phyloP scores from a whole-genome alignment of 2,888 invertebrate species.

The Tupiocoris notatus region DNA sequence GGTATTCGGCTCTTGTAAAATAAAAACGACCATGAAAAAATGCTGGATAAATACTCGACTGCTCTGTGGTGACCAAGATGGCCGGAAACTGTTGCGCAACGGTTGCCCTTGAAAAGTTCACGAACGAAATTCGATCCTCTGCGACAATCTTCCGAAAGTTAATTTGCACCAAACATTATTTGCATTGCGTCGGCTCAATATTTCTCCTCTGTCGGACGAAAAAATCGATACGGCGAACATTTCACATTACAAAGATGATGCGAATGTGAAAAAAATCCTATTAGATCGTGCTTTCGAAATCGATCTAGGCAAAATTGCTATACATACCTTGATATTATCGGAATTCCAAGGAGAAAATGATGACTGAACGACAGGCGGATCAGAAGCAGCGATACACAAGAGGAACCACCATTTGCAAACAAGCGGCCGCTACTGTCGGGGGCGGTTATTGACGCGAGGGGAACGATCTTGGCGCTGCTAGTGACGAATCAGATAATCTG shows the following conservation, averaged over 20 bases:
- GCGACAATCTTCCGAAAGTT: neutral
- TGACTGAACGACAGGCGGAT: neutral
- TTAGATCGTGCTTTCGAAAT: too few species aligned
- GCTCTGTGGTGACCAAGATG: neutral
- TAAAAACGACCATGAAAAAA: neutral
- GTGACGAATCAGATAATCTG: constrained; percentile 5
- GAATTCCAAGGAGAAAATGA: neutral
- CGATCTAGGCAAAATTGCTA: neutral
- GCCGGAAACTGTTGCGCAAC: constrained; percentile 33
- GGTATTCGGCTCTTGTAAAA: too few species aligned
- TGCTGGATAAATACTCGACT: neutral
- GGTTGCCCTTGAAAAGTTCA: constrained; percentile 11
- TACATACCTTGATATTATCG: neutral
- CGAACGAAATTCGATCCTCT: neutral
- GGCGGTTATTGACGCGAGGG: constrained; percentile 37
- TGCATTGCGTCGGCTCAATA: neutral
- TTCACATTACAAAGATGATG: too few species aligned
- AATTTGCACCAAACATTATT: neutral
- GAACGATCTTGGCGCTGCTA: neutral
- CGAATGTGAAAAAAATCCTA: too few species aligned
- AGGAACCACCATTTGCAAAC: constrained; percentile 41
- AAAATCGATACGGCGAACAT: too few species aligned
- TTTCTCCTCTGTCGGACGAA: neutral
- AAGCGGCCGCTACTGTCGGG: constrained; percentile 41
- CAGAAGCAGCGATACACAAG: constrained; percentile 22